A percentile compares a stretch with the other conserved stretches of the same genome.
These are phyloP conservation scores for Thunnus thynnus DNA, from an alignment of 2,113 vertebrate genomes.

Conservation along the genomic window DNA sequence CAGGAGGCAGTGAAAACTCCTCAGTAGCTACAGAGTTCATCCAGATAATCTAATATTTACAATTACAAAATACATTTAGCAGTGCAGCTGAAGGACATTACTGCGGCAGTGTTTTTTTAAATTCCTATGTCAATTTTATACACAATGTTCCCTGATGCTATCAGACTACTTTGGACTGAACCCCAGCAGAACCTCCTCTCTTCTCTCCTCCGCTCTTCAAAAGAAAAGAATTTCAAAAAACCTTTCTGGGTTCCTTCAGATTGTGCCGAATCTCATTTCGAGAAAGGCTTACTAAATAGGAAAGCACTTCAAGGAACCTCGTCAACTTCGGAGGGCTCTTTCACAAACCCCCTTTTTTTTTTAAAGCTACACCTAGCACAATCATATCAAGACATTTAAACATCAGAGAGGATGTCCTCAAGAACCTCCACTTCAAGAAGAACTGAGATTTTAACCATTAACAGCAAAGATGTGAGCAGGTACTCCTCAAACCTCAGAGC, in stretches of 20 bases:
- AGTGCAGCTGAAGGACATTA: neutral
- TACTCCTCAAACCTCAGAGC: neutral
- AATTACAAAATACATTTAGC: constrained; percentile 1
- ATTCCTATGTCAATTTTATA: neutral
- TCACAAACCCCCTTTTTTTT: neutral
- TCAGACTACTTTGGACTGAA: neutral
- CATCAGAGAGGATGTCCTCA: neutral
- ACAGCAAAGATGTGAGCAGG: neutral
- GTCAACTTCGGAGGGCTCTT: neutral
- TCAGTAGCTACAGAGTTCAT: no score
- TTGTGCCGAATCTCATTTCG: neutral
- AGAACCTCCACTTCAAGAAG: neutral
- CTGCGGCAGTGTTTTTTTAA: neutral
- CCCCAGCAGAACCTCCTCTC: neutral
- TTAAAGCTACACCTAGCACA: neutral
- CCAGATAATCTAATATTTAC: neutral
- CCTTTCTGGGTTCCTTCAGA: neutral
- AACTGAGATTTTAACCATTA: neutral
- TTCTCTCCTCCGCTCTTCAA: neutral
- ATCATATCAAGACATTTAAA: constrained; percentile 1
- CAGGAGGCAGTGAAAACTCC: no score
- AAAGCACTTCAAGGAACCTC: neutral
- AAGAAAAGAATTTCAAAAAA: neutral
- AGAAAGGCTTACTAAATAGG: neutral
- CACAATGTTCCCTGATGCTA: constrained; percentile 2